Evolutionary conservation across 2,797 vertebrate species (phyloP).

Genomic region (Leuciscus waleckii): DNA sequence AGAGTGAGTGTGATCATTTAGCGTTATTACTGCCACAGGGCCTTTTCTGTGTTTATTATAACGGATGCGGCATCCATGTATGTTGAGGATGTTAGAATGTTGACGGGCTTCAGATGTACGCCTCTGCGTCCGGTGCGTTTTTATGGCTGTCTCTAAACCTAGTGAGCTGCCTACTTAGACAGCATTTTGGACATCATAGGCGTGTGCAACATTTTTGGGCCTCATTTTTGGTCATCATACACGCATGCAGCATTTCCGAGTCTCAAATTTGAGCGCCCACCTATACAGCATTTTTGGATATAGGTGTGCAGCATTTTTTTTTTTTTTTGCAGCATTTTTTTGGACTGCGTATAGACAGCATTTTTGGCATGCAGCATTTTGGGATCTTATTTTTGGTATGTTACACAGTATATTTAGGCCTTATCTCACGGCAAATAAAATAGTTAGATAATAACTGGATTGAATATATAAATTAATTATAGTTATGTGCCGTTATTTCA

Average conservation of each 20-base stretch:
- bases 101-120: not conserved
- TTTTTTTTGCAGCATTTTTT: not conserved
- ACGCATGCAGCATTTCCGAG: not conserved
- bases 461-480: not conserved
- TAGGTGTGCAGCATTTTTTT: not conserved
- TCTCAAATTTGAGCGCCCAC: not conserved
- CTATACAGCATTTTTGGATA: not conserved
- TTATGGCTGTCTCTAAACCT: slow-evolving; percentile 71
- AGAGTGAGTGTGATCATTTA: slow-evolving; percentile 83
- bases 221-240: not conserved
- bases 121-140: slow-evolving; percentile 22
- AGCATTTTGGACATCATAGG: not conserved
- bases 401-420: not conserved
- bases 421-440: not conserved
- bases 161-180: slow-evolving; percentile 40
- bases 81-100: not conserved
- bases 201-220: slow-evolving; percentile 2
- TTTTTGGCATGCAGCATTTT: not conserved
- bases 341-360: not conserved
- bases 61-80: not conserved
- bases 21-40: slow-evolving; percentile 12
- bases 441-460: not conserved
- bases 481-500: not conserved
- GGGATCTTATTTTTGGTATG: not conserved
- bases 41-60: not conserved